Base-by-base conservation (phyloP, 2,797 vertebrate species). In the Avahi laniger region DNA sequence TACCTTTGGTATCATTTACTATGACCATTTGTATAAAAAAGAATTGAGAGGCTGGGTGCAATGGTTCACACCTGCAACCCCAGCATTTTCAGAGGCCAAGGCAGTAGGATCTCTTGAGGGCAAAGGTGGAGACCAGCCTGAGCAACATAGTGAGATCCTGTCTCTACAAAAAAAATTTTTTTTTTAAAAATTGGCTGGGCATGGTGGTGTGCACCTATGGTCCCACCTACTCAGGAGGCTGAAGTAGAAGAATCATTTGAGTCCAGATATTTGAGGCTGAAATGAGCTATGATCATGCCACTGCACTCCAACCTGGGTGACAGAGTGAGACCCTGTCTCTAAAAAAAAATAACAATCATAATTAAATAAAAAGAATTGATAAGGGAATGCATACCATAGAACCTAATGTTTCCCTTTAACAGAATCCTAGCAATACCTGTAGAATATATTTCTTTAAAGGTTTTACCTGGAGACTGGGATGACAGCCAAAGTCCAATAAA, bases 391-490 rank as follows among this genome's bases (percentile, higher is more conserved):
- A 79, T 61, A 93, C 38, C 67, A 92, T 0, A 83, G 59, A 93
- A 93, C 14, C 33, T 24, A 61, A 30, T 50, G 83, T 5, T 41
- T 50, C 46, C 69, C 33, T 86, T 69, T 70, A 89, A 72, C 2
- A 94, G 52, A n/a, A 41, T 54, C 28, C 57, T 65, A 84, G n/a
- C 73, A 87, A 75, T 28, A 65, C 1, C 46, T 89, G 67, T 26
- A 83, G 61, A 81, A 38, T n/a, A 38, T 33, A 38, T 8, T 48
- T 57, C 46, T 83, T 80, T 86, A 82, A 72, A 76, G 30, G 22
- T 85, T 92, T 98, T 99, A 99, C 99, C 99, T 99, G 99, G 41
- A 99, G 99, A 98, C 99, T 99, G 69, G 99, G 99, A 97, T 99
- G 99, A 98, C 99, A 99, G 98, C 99, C 99, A 28, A 99, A 99